A percentile compares a stretch with the other conserved stretches of the same genome.
phyloP scores from a whole-genome alignment of 2,113 vertebrate genomes.

The Ceyx margarethae region DNA sequence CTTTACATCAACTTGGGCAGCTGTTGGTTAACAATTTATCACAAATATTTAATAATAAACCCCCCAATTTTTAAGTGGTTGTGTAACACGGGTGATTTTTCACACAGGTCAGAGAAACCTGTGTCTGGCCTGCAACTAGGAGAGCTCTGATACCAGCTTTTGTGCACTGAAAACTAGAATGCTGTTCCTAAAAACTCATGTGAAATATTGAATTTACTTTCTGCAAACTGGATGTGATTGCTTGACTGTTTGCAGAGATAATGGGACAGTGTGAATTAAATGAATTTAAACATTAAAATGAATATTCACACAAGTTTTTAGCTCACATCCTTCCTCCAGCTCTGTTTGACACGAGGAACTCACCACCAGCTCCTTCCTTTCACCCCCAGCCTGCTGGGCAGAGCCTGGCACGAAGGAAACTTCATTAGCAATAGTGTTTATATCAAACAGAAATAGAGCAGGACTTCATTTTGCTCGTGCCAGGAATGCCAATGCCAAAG shows the following conservation, averaged over 20 bases:
- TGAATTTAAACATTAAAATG: slow-evolving; percentile 33
- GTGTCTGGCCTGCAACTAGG: neutral
- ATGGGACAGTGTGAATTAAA: slow-evolving; percentile 5
- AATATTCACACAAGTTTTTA: slow-evolving; percentile 39
- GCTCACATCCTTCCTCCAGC: neutral
- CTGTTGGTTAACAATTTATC: no score
- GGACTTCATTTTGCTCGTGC: neutral
- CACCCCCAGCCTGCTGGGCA: neutral
- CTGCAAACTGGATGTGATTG: slow-evolving; percentile 18
- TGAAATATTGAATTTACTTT: neutral
- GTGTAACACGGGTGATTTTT: no score
- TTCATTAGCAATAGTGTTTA: neutral
- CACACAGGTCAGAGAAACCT: neutral
- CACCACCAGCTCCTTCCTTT: neutral
- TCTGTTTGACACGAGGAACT: neutral
- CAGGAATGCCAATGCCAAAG: neutral
- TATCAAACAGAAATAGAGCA: neutral
- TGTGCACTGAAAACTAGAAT: neutral
- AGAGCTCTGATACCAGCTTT: neutral
- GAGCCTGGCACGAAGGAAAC: neutral
- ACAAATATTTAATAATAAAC: no score
- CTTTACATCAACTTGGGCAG: no score
- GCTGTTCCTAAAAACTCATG: neutral
- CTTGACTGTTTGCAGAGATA: slow-evolving; percentile 47
- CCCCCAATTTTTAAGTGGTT: no score